Percentiles rank a stretch among this genome's conserved stretches.
Conservation (phyloP, 1,140 invertebrate genomes). For the Saxidomus purpurata region DNA sequence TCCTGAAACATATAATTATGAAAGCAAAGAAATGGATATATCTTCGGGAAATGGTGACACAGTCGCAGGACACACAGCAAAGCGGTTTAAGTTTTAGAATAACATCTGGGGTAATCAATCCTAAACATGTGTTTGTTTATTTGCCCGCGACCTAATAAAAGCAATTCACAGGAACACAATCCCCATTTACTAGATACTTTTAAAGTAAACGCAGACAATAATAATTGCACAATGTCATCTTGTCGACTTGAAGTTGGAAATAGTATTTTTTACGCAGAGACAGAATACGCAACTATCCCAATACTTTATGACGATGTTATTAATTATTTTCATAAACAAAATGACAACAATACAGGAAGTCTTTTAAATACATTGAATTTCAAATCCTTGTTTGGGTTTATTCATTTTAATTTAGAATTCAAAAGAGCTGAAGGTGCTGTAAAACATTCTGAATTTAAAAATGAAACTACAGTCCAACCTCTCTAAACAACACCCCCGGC, state of each 20-base stretch:
- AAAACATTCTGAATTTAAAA: too few species aligned
- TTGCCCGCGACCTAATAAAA: not conserved
- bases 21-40: not conserved
- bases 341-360: not conserved
- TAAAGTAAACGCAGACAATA: not conserved
- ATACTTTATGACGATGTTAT: not conserved
- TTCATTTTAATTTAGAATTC: too few species aligned
- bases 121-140: slow-evolving; percentile 4
- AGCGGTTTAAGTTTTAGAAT: not conserved
- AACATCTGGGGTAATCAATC: not conserved
- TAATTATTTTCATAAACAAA: not conserved
- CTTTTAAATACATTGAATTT: too few species aligned
- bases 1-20: not conserved
- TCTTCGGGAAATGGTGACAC: not conserved
- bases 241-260: not conserved
- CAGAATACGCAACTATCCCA: not conserved
- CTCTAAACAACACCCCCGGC: too few species aligned
- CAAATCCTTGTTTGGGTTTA: too few species aligned
- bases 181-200: not conserved
- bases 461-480: too few species aligned
- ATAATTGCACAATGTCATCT: not conserved
- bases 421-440: too few species aligned
- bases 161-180: too few species aligned
- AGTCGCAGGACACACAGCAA: not conserved
- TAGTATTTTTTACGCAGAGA: not conserved